Base-by-base conservation (phyloP, 1,140 invertebrate genomes). In the Fopius arisanus region DNA sequence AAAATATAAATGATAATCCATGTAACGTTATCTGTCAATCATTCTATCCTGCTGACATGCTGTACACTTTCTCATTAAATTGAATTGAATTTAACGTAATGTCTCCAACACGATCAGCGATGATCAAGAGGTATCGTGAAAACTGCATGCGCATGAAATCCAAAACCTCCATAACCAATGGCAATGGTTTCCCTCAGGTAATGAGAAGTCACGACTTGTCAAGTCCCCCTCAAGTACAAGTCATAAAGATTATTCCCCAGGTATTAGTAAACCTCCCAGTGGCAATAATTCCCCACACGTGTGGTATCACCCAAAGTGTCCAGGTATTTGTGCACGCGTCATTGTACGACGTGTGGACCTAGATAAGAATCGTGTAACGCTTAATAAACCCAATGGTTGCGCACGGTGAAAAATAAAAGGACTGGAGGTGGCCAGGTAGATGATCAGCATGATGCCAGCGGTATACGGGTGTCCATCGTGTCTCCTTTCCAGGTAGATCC, bases 351-450 rank as follows among this genome's bases (percentile, higher is more conserved):
- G 70, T 67, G 73, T 70, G 68, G 73, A 70, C 67, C 59, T 28
- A 51, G 73, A 74, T 74, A 74, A 70, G 67, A 16, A 74, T 74
- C 73, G 54, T 70, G 73, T 74, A 70, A 62, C 40, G 67, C 67
- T 70, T 74, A 70, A 65, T 65, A 70, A 43, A 54, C 12, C 51
- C 33, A 37, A 37, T 37, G 33, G 33, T 1, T 37, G 40, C 28
- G 19, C 6, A 54, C 16, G 43, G n/a, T 37, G 28, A 26, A 67
- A 41, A 43, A 41, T 43, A 26, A 67, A 43, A 40, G 40, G 23
- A 37, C 33, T 21, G 23, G 40, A 23, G 12, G 31, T 9, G 23
- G 26, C 54, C 73, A 67, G 59, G 67, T 74, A 74, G 72, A 74
- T 63, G 59, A 69, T 59, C 54, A 54, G 69, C 48, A 48, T 69